Evolutionary conservation across 2,113 vertebrate genomes (phyloP), one percentile per base, ranked within the genome.

Genomic region (Podarcis raffonei): DNA sequence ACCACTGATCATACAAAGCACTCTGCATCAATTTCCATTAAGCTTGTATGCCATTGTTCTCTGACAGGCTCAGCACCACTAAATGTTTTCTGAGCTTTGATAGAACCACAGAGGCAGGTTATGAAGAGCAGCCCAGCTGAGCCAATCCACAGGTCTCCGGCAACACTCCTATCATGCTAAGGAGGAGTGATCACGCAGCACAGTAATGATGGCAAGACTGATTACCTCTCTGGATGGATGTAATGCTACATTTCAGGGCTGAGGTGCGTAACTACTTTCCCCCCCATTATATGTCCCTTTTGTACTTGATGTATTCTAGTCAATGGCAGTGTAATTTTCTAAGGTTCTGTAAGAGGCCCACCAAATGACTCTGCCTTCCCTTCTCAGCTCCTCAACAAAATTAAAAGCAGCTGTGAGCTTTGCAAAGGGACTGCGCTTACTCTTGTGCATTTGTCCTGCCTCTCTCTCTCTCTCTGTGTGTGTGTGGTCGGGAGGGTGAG

Each of bases 161-260:
- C 18, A 93, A 94, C 92, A 92, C 89, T 84, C 96, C 91, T 91
- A 90, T 92, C 92, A 89, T 86, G 91, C 88, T 90, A 95, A 91
- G 88, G 91, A 91, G 94, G 91, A 95, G 90, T 83, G 80, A 94
- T 94, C 87, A 83, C 93, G 93, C 89, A 93, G 92, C 92, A 95
- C 82, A 48, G 66, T 94, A 95, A 93, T 92, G 96, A 95, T 93
- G 92, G 95, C 92, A 95, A 94, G 90, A 95, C 90, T 92, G 94
- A 96, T 96, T 96, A 94, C 91, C 92, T 94, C 87, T 96, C 91
- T 79, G 92, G 90, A 94, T 95, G 89, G 91, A 95, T 95, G 90
- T 90, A 96, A 97, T 93, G 90, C 91, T 94, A 92, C 92, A 93
- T 96, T 96, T 96, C 91, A 92, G 96, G 90, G 94, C 93, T 94